phyloP scores from a whole-genome alignment of 1,140 invertebrate species.

The Bactericera cockerelli region DNA sequence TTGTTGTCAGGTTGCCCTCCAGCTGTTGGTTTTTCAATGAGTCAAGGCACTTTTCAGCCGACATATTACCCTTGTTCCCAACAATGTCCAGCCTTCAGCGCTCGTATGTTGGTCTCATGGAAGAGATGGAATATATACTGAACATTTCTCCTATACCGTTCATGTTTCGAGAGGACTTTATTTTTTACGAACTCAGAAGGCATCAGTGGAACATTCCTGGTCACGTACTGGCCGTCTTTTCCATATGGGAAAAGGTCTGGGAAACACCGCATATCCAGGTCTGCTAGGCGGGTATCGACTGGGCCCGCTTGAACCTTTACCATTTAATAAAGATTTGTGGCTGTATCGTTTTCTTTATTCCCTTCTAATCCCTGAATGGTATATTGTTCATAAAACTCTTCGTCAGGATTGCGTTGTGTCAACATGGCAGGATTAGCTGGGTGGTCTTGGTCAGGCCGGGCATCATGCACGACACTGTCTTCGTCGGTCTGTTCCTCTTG shows the following conservation, averaged over 20 bases:
- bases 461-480: neutral
- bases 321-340: slow-evolving; percentile 25
- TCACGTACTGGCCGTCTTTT: slow-evolving; percentile 21
- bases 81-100: slow-evolving; percentile 23
- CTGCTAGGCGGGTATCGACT: slow-evolving; percentile 19
- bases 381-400: slow-evolving; percentile 24
- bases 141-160: slow-evolving; percentile 22
- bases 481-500: no score
- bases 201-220: slow-evolving; percentile 17
- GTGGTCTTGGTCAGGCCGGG: neutral
- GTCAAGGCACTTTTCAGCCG: slow-evolving; percentile 22
- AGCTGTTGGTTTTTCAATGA: slow-evolving; percentile 19
- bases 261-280: slow-evolving; percentile 25
- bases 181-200: slow-evolving; percentile 23
- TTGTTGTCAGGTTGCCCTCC: slow-evolving; percentile 19
- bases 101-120: slow-evolving; percentile 23
- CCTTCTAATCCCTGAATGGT: slow-evolving; percentile 25
- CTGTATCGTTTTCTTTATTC: slow-evolving; percentile 21
- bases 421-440: slow-evolving; percentile 12
- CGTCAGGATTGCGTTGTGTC: slow-evolving; percentile 18
- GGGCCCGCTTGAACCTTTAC: slow-evolving; percentile 21
- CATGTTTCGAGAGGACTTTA: slow-evolving; percentile 22
- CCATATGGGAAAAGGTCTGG: slow-evolving; percentile 25
- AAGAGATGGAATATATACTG: slow-evolving; percentile 26
- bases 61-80: slow-evolving; percentile 25